Conservation (phyloP, 2,888 invertebrate species). For the Desoria tigrina region DNA sequence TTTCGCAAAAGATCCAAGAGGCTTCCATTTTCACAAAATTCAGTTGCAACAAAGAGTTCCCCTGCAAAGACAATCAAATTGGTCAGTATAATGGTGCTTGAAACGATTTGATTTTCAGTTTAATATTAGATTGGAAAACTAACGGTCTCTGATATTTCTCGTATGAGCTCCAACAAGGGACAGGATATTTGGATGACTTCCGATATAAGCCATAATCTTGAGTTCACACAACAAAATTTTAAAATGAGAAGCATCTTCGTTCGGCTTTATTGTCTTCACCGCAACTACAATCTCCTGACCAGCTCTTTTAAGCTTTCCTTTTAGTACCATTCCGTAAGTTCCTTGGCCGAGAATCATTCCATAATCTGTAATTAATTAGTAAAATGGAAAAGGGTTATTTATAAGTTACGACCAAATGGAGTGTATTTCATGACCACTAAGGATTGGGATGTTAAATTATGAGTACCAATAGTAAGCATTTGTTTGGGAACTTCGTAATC, state of each 20-base stretch:
- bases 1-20: not conserved
- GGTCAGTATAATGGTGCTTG: too few relatives aligned
- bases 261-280: slow-evolving; percentile 37
- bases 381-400: not conserved
- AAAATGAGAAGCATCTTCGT: slow-evolving; percentile 29
- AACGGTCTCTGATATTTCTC: slow-evolving; percentile 17
- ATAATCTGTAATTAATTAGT: slow-evolving; percentile 33
- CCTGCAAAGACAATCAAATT: not conserved
- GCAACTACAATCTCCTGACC: slow-evolving; percentile 26
- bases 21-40: slow-evolving; percentile 5
- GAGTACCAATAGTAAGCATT: slow-evolving; percentile 32
- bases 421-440: not conserved
- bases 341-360: slow-evolving; percentile 36
- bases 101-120: too few relatives aligned
- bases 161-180: slow-evolving; percentile 41
- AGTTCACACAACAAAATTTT: slow-evolving; percentile 39
- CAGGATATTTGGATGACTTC: slow-evolving; percentile 41
- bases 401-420: too few relatives aligned
- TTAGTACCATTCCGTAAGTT: slow-evolving; percentile 40
- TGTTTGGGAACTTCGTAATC: slow-evolving; percentile 35
- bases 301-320: slow-evolving; percentile 29
- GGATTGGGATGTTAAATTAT: not conserved
- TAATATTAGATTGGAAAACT: too few relatives aligned
- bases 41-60: slow-evolving; percentile 1
- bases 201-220: slow-evolving; percentile 39